These are phyloP conservation scores for Notothenia rossii DNA, from an alignment of 2,113 vertebrate genomes.

Conservation along the genomic window DNA sequence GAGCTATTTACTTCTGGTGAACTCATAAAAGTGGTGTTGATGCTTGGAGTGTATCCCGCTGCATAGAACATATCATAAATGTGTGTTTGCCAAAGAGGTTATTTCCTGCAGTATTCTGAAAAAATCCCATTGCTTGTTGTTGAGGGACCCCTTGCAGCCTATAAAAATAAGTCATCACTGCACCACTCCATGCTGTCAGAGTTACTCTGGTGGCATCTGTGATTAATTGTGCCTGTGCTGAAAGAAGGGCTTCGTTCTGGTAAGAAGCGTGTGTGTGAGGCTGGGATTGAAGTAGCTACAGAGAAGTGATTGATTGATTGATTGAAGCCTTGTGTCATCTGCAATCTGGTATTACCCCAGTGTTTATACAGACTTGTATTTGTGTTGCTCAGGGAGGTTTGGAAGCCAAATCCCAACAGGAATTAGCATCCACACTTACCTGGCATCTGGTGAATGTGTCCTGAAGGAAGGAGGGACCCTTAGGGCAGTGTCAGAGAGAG, in stretches of 20 bases:
- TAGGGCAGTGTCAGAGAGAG: conserved; percentile 6
- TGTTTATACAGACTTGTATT: conserved; percentile 15
- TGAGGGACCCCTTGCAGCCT: too few relatives aligned
- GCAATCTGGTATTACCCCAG: conserved; percentile 41
- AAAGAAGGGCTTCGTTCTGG: conserved; percentile 5
- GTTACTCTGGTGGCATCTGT: conserved; percentile 41
- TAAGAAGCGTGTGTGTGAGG: conserved; percentile 15
- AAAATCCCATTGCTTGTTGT: too few relatives aligned
- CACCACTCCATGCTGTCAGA: conserved; percentile 21
- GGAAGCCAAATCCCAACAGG: conserved; percentile 18
- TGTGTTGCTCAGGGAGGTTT: conserved; percentile 14
- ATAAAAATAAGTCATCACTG: too few relatives aligned
- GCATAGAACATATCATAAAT: too few relatives aligned
- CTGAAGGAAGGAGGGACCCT: conserved; percentile 7
- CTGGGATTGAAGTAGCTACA: not conserved
- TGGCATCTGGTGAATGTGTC: conserved; percentile 62
- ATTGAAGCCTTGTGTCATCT: conserved; percentile 59
- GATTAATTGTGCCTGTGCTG: conserved; percentile 50
- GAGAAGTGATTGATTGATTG: conserved; percentile 41
- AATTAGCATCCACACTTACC: conserved; percentile 29
- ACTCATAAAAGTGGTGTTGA: too few relatives aligned
- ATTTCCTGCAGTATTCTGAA: too few relatives aligned
- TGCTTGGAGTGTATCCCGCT: too few relatives aligned
- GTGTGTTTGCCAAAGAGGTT: too few relatives aligned
- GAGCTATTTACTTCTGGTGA: too few relatives aligned